Evolutionary conservation across 37 sponge, comb jelly and placozoan species (phyloP), one percentile per base, ranked within the genome.

Genomic region (Amphimedon queenslandica): DNA sequence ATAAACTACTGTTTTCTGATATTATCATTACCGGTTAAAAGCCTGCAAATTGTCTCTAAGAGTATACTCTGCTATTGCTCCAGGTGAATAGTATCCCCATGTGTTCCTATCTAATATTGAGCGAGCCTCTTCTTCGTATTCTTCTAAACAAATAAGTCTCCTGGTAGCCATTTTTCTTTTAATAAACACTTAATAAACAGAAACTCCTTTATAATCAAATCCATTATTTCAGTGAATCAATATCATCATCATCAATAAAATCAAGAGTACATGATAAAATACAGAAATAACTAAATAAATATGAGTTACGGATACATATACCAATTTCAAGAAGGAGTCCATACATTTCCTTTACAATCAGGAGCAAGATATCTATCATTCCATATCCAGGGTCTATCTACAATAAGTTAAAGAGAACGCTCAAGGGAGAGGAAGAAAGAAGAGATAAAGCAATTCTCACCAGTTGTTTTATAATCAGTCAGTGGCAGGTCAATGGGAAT

Each of bases 41-140:
- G 93, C 93, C 57, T 83, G 68, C n/a, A 66, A 67, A 66, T 96
- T 96, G 36, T 96, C 96, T 55, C 70, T 80, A 27, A 93, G 80
- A 0, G 93, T 89, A 23, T 83, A 78, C 42, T 96, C 76, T 29
- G 60, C 75, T 51, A 84, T 53, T 5, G 96, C 96, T 56, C 96
- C 96, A 23, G 87, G 80, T 8, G 84, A 67, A 55, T 89, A 96
- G 68, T 92, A 93, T 72, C 71, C 87, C 80, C 82, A 89, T 2
- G 87, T 87, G 40, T 82, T 82, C 63, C 73, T 89, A 37, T 73
- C 76, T 40, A 96, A 75, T 5, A 38, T 51, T 6, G 56, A 23
- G 23, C 32, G 58, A 1, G 94, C 93, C 18, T 82, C 57, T 25
- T 67, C 51, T 51, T 89, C 96, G 37, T 86, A 76, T 39, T 96